Base-by-base conservation (phyloP, 2,888 invertebrate species). In the Cybosia mesomella region DNA sequence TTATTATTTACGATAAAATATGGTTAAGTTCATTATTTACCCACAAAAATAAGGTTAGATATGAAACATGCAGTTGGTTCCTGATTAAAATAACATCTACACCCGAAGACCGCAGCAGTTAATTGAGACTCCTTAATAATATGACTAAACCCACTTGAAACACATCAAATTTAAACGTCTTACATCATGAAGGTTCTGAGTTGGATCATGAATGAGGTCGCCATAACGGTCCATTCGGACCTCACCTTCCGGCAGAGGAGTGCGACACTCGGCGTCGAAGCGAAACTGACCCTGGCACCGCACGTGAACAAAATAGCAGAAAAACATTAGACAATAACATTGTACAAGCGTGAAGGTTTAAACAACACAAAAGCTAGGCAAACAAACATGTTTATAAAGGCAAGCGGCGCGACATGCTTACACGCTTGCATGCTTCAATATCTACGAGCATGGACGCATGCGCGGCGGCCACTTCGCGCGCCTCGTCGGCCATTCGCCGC, bases 241-340 rank as follows among this genome's bases (percentile, higher is more conserved):
- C 89, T 97, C 97, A 85, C 96, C 95, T 85, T 97, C 97, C 74
- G 97, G 97, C 87, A 98, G 96, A 89, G 96, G 96, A 84, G 96
- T 95, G 88, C 96, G 96, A 90, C 97, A 97, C 95, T 98, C 98
- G 90, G 97, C 97, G 93, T 98, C 98, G 95, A 98, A 98, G 88
- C 98, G 96, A 95, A 98, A 98, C 95, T 98, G 98, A 95, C 98
- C 98, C 97, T 98, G 96, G 80, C 87, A 89, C 89, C 89, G 89
- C 83, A 89, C 81, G 84, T 76, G 34, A 75, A 89, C 83, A 86
- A 63, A 85, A 82, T 83, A 86, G 85, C 85, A 84, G 75, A 84
- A 75, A 78, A 81, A 81, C 77, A 83, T 82, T 77, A 77, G 59
- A 81, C 67, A 75, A 69, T 78, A 79, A 72, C 64, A 71, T 65